Base-by-base conservation (phyloP, 2,888 invertebrate species). In the Papilio demoleus region DNA sequence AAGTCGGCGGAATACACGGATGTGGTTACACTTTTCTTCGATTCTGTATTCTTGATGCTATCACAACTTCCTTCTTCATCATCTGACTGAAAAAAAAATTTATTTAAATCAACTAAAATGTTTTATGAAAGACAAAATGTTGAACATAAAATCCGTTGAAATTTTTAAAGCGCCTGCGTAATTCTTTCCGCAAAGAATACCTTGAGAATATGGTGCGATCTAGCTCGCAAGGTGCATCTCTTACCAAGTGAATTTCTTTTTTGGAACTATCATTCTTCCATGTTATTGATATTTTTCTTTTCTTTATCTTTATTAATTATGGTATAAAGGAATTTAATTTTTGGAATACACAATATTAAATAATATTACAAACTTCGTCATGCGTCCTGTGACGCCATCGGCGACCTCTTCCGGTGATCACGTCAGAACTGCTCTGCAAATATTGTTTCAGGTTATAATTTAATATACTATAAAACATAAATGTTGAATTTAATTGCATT, bases 21-120 rank as follows among this genome's bases (percentile, higher is more conserved):
- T 67, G 85, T 83, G 79, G 87, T 82, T 74, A 91, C 81, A 81
- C 92, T 92, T 77, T 91, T 92, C 74, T 88, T 88, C n/a, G 91
- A 92, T 60, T 90, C 87, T 73, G 90, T 86, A 70, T 81, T 86
- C 68, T 82, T 84, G 40, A 90, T 80, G 27, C 85, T 85, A 42
- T 86, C 86, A 4, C 87, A 81, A 50, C 86, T 77, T 69, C 88
- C 92, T 79, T 90, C 90, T 66, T 88, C 80, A 83, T 88, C 88
- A 70, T 88, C 85, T 65, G 53, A 31, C 53, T 90, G 87, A 90
- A 91, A 27, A 76, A 79, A 73, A 69, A 1, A 31, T 27, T 14
- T 14, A 50, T 50, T 5, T 14, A 24, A n/a, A 47, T 12, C 47
- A 11, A 22, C 19, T 19, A 19, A 6, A 9, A 17, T 8, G 31